Evolutionary conservation across 2,797 vertebrate genomes (phyloP).

Genomic region (Naso thynnoides): DNA sequence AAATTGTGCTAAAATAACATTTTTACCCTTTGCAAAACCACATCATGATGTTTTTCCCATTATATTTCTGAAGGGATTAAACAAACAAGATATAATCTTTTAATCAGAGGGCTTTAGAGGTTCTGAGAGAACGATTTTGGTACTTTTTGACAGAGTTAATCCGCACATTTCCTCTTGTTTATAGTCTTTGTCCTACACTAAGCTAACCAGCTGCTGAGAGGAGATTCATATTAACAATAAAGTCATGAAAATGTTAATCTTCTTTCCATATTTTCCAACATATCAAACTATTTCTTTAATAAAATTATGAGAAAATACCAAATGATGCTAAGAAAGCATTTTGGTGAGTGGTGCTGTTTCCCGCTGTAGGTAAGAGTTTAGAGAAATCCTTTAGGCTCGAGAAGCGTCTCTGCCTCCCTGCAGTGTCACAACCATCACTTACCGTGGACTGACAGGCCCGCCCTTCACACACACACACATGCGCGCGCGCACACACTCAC

Average conservation of each 20-base stretch:
- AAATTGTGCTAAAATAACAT: not conserved
- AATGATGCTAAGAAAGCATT: no score
- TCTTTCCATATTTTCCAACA: not conserved
- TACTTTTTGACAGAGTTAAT: no score
- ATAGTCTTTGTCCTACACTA: not conserved
- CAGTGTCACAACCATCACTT: conserved; percentile 38
- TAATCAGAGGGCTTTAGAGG: no score
- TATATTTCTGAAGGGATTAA: not conserved
- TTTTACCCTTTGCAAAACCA: not conserved
- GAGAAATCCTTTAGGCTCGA: conserved; percentile 33
- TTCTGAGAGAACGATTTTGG: no score
- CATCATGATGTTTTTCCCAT: not conserved
- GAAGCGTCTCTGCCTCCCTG: conserved; percentile 38
- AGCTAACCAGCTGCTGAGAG: not conserved
- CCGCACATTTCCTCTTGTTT: not conserved
- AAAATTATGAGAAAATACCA: not conserved
- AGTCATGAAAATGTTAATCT: not conserved
- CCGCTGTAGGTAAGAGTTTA: conserved; percentile 12
- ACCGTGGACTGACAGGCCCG: conserved; percentile 8
- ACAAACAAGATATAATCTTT: not conserved
- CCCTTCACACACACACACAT: conserved; percentile 1
- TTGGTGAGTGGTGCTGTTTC: conserved; percentile 30
- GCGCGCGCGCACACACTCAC: conserved; percentile 1
- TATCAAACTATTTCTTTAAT: not conserved
- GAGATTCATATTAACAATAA: not conserved